Evolutionary conservation across 2,113 vertebrate genomes (phyloP).

Genomic region (Pitta sordida): DNA sequence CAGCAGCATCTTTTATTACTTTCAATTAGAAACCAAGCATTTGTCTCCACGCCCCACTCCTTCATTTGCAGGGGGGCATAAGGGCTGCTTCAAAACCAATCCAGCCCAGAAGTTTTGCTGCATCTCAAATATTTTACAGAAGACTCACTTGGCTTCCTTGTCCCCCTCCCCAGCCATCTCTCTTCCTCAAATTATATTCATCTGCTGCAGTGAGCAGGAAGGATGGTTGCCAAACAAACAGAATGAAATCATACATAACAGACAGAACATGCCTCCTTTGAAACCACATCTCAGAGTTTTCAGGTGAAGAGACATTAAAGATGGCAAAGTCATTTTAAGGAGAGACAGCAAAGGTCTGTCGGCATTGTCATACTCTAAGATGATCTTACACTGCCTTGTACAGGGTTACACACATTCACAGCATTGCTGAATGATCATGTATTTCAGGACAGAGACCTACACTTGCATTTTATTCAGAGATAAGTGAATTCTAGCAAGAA

Average conservation of each 20-base stretch:
- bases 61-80: not conserved
- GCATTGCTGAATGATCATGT: not conserved
- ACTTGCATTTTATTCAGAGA: not conserved
- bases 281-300: not conserved
- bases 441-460: not conserved
- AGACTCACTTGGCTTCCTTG: not conserved
- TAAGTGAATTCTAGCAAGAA: not conserved
- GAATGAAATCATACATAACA: not conserved
- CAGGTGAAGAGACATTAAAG: not conserved
- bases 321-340: not conserved
- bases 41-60: not conserved
- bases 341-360: not conserved
- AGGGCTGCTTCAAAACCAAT: not conserved
- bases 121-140: slow-evolving; percentile 1
- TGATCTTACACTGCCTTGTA: not conserved
- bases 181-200: not conserved
- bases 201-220: not conserved
- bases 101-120: not conserved
- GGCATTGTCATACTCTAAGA: not conserved
- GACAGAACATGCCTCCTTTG: not conserved
- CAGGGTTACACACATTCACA: not conserved
- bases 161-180: not conserved
- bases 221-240: not conserved
- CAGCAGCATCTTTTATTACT: not conserved
- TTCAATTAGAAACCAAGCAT: not conserved